Base-by-base conservation (phyloP, 2,797 vertebrate species). In the Otolemur crassicaudatus region DNA sequence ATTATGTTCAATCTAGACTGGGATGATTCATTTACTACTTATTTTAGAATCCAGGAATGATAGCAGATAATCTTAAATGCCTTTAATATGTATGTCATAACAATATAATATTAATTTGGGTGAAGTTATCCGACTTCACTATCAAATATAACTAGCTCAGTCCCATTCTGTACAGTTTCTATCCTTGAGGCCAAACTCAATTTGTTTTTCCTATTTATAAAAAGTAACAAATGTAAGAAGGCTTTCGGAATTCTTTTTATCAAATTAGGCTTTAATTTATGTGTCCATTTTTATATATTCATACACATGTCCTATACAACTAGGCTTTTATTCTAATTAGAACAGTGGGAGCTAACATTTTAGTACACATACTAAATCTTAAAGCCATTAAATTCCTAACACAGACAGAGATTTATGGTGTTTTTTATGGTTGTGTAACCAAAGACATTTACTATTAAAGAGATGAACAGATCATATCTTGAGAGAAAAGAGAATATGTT, bases 211-310 rank as follows among this genome's bases (percentile, higher is more conserved):
- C 22, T 60, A 49, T 80, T 69, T 85, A 75, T 20, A 92, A 76
- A 91, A 72, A 37, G 53, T 65, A 89, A 67, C 72, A 69, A 49
- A 34, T 46, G 31, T 43, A 81, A 72, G 20, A 60, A 13, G 27
- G n/a, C 25, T 86, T 91, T 89, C 23, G 83, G 14, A 12, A 84
- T 88, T 43, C 22, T 89, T 92, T 90, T 94, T 25, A 95, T 85
- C 19, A 69, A 94, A 43, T 86, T 65, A 60, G 20, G 17, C 13
- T 97, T 91, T 49, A 6, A 14, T 67, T 31, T 81, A 19, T 81
- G 8, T 40, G 8, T 31, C 58, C 76, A 43, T 77, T 73, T 94
- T 81, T 90, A 22, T 6, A 37, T 76, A 43, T 3, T 7, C 14
- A 73, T 46, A 65, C 10, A 84, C 7, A 37, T 89, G n/a, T 49